Evolutionary conservation across 2,113 vertebrate genomes (phyloP).

Genomic region (Phyllostomus hastatus): DNA sequence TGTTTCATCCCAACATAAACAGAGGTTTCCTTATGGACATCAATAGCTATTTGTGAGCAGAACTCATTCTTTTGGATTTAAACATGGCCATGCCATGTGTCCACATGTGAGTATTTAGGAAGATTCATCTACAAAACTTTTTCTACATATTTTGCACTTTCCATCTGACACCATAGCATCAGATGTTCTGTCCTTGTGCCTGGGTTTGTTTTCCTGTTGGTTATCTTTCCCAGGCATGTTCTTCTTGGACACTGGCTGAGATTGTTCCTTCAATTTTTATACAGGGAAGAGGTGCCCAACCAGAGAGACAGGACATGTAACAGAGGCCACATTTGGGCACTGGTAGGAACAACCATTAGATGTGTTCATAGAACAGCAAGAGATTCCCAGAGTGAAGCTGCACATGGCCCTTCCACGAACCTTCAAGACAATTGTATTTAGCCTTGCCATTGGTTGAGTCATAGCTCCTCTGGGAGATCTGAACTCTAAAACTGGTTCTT

Average conservation of each 20-base stretch:
- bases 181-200: slow-evolving; percentile 67
- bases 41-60: slow-evolving; percentile 85
- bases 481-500: slow-evolving; percentile 79
- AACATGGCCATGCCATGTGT: slow-evolving; percentile 97
- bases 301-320: slow-evolving; percentile 91
- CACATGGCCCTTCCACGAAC: slow-evolving; percentile 92
- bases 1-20: slow-evolving; percentile 69
- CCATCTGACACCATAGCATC: slow-evolving; percentile 76
- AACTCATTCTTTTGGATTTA: slow-evolving; percentile 90
- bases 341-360: slow-evolving; percentile 91
- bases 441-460: slow-evolving; percentile 89
- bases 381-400: slow-evolving; percentile 90
- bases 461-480: slow-evolving; percentile 79
- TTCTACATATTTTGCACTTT: slow-evolving; percentile 91
- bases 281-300: slow-evolving; percentile 93
- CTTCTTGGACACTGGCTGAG: slow-evolving; percentile 82
- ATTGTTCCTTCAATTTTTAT: slow-evolving; percentile 90
- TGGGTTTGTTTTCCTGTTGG: slow-evolving; percentile 87
- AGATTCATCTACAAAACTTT: slow-evolving; percentile 90
- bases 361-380: slow-evolving; percentile 88
- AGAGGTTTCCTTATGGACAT: slow-evolving; percentile 10
- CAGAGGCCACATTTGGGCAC: slow-evolving; percentile 92
- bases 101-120: slow-evolving; percentile 94
- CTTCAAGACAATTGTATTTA: slow-evolving; percentile 93
- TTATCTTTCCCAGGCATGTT: slow-evolving; percentile 84